phyloP scores from a whole-genome alignment of 2,113 vertebrate genomes.

The Caranx melampygus region DNA sequence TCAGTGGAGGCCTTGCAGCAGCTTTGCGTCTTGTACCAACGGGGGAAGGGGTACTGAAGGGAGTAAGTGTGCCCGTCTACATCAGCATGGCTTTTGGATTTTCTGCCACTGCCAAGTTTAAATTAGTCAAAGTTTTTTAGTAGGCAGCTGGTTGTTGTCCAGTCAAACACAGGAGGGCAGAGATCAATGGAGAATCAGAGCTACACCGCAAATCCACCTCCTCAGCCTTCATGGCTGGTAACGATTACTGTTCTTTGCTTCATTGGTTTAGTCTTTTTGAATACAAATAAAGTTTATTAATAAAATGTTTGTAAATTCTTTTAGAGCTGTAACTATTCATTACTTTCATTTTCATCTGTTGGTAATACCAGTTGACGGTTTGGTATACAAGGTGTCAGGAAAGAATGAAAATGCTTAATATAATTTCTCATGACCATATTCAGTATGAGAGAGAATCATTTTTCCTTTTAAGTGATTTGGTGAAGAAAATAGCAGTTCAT shows the following conservation, averaged over 20 bases:
- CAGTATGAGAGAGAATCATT: not conserved
- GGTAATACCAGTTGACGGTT: not conserved
- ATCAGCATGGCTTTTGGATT: no score
- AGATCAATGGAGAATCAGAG: conserved; percentile 35
- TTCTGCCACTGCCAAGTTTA: conserved; percentile 4
- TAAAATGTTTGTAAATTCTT: not conserved
- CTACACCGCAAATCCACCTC: not conserved
- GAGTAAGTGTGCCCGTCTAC: not conserved
- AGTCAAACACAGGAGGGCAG: conserved; percentile 17
- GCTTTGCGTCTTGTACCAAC: not conserved
- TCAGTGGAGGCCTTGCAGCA: conserved; percentile 19
- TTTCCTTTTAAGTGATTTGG: no score
- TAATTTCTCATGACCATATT: not conserved
- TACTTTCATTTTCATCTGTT: not conserved
- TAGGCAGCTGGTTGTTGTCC: conserved; percentile 32
- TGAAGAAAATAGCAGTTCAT: not conserved
- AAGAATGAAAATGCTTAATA: not conserved
- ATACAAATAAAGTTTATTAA: not conserved
- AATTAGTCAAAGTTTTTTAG: conserved; percentile 10
- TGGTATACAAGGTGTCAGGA: not conserved
- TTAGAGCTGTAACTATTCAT: not conserved
- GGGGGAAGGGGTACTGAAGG: not conserved
- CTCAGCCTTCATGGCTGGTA: not conserved
- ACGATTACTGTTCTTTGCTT: conserved; percentile 2
- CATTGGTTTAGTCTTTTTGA: not conserved